These are phyloP conservation scores for Heliopora coerulea DNA, from an alignment of 92 coral and sea anemone species.

Conservation along the genomic window DNA sequence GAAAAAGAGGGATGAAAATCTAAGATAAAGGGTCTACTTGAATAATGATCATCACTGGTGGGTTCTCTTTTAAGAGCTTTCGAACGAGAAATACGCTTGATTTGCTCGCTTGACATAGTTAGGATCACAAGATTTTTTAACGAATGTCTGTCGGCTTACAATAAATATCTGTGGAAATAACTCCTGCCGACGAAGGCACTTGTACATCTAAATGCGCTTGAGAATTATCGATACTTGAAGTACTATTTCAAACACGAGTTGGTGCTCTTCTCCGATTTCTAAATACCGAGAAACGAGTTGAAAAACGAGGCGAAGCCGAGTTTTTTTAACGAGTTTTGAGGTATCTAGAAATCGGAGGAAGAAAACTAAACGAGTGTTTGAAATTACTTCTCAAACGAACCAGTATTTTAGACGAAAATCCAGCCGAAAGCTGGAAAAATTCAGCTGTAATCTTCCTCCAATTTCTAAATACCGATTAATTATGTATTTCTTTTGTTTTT, in stretches of 20 bases:
- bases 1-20: constrained; percentile 7
- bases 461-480: no score
- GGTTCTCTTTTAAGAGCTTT: not conserved
- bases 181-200: constrained; percentile 20
- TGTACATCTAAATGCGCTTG: constrained; percentile 46
- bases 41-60: not conserved
- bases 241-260: no score
- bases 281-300: constrained; percentile 43
- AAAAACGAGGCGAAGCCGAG: no score
- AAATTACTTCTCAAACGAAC: no score
- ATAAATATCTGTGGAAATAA: constrained; percentile 26
- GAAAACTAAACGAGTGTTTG: no score
- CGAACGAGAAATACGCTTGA: constrained; percentile 23
- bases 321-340: no score
- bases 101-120: constrained; percentile 45
- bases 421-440: constrained; percentile 8
- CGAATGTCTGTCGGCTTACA: constrained; percentile 49
- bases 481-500: no score
- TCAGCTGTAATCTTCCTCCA: no score
- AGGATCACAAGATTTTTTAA: constrained; percentile 42
- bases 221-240: constrained; percentile 18
- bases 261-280: no score
- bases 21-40: not conserved
- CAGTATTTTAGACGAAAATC: constrained; percentile 12
- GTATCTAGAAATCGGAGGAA: no score